Conservation (phyloP, 2,888 invertebrate species). For the Thera britannica region DNA sequence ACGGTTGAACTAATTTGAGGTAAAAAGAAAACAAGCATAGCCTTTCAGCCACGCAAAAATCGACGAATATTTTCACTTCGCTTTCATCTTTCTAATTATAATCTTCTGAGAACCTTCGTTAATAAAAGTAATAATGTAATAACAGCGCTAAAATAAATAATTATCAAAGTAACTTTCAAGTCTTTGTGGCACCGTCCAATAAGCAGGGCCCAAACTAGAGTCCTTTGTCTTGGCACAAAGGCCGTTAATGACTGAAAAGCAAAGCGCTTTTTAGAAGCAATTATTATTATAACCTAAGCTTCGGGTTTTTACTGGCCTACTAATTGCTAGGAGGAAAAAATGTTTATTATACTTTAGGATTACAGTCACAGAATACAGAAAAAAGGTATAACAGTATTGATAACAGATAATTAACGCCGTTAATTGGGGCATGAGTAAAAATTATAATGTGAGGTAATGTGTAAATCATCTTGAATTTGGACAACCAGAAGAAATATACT, state of each 20-base stretch:
- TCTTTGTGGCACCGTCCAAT: conserved; percentile 34
- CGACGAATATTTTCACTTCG: background rate
- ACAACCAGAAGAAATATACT: too few species aligned
- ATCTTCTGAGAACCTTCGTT: conserved; percentile 9
- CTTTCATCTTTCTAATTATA: background rate
- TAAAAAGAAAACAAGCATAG: too few species aligned
- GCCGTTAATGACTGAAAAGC: conserved; percentile 39
- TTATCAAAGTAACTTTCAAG: conserved; percentile 29
- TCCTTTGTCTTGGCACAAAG: conserved; percentile 52
- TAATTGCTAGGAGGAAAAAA: background rate
- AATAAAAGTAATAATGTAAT: background rate
- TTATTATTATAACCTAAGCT: conserved; percentile 38
- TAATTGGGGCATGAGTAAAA: too few species aligned
- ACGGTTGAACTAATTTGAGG: too few species aligned
- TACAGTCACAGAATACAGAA: too few species aligned
- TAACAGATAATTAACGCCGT: too few species aligned
- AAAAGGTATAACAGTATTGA: too few species aligned
- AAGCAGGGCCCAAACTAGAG: conserved; percentile 43
- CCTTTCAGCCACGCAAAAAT: background rate
- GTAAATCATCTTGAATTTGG: too few species aligned
- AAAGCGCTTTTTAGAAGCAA: conserved; percentile 42
- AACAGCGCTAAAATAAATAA: conserved; percentile 24
- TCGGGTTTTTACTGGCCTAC: conserved; percentile 25
- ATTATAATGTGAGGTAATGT: too few species aligned
- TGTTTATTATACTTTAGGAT: background rate